These are phyloP conservation scores for Agrenia bidenticulata DNA, from an alignment of 2,888 invertebrate genomes.

Conservation along the genomic window DNA sequence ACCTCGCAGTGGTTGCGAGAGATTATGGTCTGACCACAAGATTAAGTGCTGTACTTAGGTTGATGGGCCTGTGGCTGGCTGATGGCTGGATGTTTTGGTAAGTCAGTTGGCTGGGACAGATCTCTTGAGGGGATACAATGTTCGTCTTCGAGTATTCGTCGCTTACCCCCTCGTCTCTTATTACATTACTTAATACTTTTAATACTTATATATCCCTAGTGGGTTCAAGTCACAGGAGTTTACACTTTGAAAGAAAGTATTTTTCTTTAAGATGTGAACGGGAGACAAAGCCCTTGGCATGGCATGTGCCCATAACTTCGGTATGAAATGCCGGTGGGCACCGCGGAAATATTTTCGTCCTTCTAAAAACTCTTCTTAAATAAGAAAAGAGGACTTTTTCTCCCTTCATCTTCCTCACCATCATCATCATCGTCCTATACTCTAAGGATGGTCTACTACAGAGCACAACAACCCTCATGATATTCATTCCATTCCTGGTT, in stretches of 20 bases:
- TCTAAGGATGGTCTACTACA: too few species aligned
- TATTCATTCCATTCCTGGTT: too few species aligned
- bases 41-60: conserved; percentile 21
- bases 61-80: conserved; percentile 18
- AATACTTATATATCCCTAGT: too few species aligned
- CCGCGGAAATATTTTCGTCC: conserved; percentile 41
- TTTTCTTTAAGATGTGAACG: conserved; percentile 12
- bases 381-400: too few species aligned
- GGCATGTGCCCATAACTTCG: conserved; percentile 40
- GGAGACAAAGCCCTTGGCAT: conserved; percentile 28
- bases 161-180: neutral
- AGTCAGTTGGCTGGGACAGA: conserved; percentile 4
- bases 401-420: too few species aligned
- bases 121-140: too few species aligned
- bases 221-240: neutral
- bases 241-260: conserved; percentile 9
- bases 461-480: too few species aligned
- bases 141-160: too few species aligned
- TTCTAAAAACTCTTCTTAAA: neutral
- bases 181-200: too few species aligned
- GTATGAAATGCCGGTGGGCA: conserved; percentile 37
- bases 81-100: conserved; percentile 2
- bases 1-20: conserved; percentile 18
- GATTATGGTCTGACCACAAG: conserved; percentile 22
- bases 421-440: too few species aligned